phyloP scores from a whole-genome alignment of 1,140 invertebrate genomes.

The Meloidogyne chitwoodi region DNA sequence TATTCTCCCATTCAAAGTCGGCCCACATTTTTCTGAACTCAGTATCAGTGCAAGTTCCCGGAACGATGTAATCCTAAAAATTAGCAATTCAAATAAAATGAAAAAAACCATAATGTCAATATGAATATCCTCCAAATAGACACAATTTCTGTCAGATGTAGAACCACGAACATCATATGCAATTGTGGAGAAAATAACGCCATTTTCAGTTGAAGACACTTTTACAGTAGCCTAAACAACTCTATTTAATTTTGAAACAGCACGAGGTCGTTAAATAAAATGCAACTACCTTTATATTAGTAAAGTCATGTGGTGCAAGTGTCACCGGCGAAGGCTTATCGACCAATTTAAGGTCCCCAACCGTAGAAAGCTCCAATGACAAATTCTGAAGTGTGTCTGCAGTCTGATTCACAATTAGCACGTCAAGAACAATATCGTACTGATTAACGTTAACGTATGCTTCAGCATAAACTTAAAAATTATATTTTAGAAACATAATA shows the following conservation, averaged over 20 bases:
- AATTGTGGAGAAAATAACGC: constrained; percentile 98
- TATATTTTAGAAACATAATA: background rate
- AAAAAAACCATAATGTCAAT: constrained; percentile 84
- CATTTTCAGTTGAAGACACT: constrained; percentile 92
- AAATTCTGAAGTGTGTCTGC: constrained; percentile 92
- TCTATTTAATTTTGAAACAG: constrained; percentile 16
- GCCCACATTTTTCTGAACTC: constrained; percentile 99
- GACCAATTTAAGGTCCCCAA: constrained; percentile 91
- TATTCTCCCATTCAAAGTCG: constrained; percentile 99
- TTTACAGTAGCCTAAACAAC: constrained; percentile 54
- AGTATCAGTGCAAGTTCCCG: constrained; percentile 85
- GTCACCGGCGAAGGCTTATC: constrained; percentile 93
- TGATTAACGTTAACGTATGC: constrained; percentile 98
- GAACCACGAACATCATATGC: constrained; percentile 72
- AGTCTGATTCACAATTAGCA: constrained; percentile 95
- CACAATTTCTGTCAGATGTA: constrained; percentile 86
- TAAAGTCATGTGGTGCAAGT: constrained; percentile 89
- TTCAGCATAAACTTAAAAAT: constrained; percentile 79
- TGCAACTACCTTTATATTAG: constrained; percentile 81
- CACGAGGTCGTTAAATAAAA: background rate
- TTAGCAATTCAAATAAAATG: background rate
- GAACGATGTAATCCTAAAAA: constrained; percentile 85
- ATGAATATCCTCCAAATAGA: constrained; percentile 96
- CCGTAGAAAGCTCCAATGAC: constrained; percentile 89
- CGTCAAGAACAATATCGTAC: constrained; percentile 94